A percentile compares a stretch with the other conserved stretches of the same genome.
Conservation (phyloP, 2,113 vertebrate genomes). For the Tachycineta bicolor region DNA sequence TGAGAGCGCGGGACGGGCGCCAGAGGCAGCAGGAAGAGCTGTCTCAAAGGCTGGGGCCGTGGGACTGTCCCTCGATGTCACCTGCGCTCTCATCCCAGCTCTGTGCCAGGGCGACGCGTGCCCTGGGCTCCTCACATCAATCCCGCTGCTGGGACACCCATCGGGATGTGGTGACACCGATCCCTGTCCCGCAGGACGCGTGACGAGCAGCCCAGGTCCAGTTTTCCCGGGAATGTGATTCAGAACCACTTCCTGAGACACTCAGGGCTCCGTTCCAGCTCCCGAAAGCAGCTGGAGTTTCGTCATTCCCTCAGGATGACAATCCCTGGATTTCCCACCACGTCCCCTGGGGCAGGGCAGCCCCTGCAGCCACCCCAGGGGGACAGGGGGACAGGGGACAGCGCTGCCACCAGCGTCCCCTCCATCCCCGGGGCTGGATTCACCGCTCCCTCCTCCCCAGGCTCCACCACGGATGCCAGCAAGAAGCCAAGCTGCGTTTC, state of each 20-base stretch:
- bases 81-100: background rate
- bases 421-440: background rate
- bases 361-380: too few species aligned
- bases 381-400: background rate
- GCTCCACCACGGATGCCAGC: background rate
- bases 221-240: background rate
- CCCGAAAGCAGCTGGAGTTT: background rate
- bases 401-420: rapidly evolving
- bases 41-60: background rate
- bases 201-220: rapidly evolving
- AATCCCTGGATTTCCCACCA: background rate
- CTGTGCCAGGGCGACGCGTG: background rate
- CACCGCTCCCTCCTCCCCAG: background rate
- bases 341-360: too few species aligned
- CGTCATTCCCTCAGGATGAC: background rate
- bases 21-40: background rate
- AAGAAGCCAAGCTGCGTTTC: background rate
- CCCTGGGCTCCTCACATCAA: too few species aligned
- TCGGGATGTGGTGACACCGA: rapidly evolving
- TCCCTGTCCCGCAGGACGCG: background rate
- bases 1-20: background rate
- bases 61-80: rapidly evolving
- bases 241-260: background rate
- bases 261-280: background rate
- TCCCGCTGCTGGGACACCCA: rapidly evolving